Base-by-base conservation (phyloP, 2,888 invertebrate species). In the Eledone cirrhosa region DNA sequence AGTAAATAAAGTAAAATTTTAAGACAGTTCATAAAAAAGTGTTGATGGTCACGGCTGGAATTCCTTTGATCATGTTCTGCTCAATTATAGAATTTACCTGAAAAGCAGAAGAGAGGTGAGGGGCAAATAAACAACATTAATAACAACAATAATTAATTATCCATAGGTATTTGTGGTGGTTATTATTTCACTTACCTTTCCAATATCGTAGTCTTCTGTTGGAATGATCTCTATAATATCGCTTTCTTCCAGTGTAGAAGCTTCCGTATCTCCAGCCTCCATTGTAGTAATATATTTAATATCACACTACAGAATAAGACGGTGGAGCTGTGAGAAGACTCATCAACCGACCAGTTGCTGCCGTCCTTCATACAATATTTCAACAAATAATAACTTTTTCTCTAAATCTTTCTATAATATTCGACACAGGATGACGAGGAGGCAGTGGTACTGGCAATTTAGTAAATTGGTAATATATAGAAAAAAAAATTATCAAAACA, bases 191-290 rank as follows among this genome's bases (percentile, higher is more conserved):
- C 84, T 81, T 80, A 88, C 88, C 85, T 86, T 86, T n/a, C 83
- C 80, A 31, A 84, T 81, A 80, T 87, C 86, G 83, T 88, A 88
- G 79, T 88, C 87, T 48, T 86, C 87, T 33, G 85, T 80, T 13
- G 87, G 84, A 48, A 86, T 83, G n/a, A 88, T 85, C 78, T 88
- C 88, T 53, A 87, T 86, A 33, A 87, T 85, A 80, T 87, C 87
- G 69, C 83, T 83, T 75, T 86, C 86, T 33, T 74, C 78, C 72
- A 72, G n/a, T 3, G 72, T n/a, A 41, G 72, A 72, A 29, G 31
- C 41, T 41, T 72, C 72, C n/a, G 33, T 72, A 31, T 72, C 72
- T 72, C 72, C 72, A 41, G 72, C 72, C 72, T 72, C 72, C 72
- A 72, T 72, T 41, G 31, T 72, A 72, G n/a, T 31, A 72, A 41